phyloP scores from a whole-genome alignment of 2,888 invertebrate genomes.

The Ctena decussata region DNA sequence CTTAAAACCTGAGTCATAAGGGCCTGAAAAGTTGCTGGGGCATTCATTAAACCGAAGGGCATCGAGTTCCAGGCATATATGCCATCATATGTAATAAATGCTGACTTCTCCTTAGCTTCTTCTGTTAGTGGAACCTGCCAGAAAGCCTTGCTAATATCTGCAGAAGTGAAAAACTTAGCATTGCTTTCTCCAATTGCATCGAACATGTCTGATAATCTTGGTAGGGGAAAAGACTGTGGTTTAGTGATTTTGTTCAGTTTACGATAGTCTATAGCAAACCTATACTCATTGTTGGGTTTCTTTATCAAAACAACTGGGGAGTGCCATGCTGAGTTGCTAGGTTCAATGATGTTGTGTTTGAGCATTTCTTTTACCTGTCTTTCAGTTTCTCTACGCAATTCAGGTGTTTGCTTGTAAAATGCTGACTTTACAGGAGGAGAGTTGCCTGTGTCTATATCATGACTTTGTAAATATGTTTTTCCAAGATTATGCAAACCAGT shows the following conservation, averaged over 20 bases:
- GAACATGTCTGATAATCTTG: not conserved
- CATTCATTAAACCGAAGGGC: not conserved
- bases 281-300: not conserved
- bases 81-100: not conserved
- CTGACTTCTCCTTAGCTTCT: not conserved
- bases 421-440: constrained; percentile 8
- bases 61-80: not conserved
- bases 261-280: not conserved
- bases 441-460: constrained; percentile 27
- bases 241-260: not conserved
- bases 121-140: not conserved
- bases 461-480: constrained; percentile 8
- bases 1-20: not conserved
- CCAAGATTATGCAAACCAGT: constrained; percentile 30
- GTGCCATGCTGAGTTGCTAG: constrained; percentile 23
- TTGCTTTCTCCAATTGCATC: not conserved
- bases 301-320: constrained; percentile 13
- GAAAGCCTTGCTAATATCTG: not conserved
- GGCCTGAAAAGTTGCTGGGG: not conserved
- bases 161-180: not conserved
- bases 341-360: constrained; percentile 29
- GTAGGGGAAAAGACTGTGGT: not conserved
- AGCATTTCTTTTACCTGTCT: constrained; percentile 32
- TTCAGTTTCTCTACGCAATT: constrained; percentile 16
- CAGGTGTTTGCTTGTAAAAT: constrained; percentile 22